Percentiles rank a stretch among this genome's conserved stretches.
These are phyloP conservation scores for Pherbina coryleti DNA, from an alignment of 2,888 invertebrate genomes.

Conservation along the genomic window DNA sequence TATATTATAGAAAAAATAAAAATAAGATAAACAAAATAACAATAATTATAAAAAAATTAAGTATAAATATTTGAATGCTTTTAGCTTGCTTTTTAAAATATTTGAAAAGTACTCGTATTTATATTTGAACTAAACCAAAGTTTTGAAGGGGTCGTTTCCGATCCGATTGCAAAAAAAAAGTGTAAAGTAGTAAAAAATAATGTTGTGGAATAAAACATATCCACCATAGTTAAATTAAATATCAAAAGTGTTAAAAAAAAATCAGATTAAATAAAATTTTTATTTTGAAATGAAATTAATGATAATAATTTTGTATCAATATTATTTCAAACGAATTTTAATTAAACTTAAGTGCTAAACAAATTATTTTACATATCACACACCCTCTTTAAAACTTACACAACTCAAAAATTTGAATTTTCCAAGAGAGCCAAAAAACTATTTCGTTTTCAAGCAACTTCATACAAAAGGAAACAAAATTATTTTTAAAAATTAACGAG, in stretches of 20 bases:
- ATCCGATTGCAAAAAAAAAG: background rate
- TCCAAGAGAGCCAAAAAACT: no score
- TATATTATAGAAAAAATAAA: background rate
- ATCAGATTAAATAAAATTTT: background rate
- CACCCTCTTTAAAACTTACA: no score
- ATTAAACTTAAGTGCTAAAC: no score
- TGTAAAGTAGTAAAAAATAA: constrained; percentile 41
- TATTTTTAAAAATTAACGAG: no score
- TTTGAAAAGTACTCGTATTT: no score
- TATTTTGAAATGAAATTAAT: background rate
- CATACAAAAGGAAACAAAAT: no score
- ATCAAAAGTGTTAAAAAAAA: background rate
- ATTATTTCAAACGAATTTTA: background rate
- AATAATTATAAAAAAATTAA: constrained; percentile 11
- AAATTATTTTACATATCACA: no score
- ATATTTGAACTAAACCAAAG: no score
- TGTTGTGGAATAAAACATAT: constrained; percentile 36
- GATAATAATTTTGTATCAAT: background rate
- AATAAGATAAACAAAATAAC: background rate
- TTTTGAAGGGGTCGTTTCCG: no score
- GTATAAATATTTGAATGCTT: background rate
- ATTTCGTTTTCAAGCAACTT: no score
- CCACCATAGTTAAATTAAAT: background rate
- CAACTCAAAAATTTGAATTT: no score
- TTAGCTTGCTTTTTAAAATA: constrained; percentile 13